Evolutionary conservation across 2,113 vertebrate genomes (phyloP).

Genomic region (Leuciscus idus): DNA sequence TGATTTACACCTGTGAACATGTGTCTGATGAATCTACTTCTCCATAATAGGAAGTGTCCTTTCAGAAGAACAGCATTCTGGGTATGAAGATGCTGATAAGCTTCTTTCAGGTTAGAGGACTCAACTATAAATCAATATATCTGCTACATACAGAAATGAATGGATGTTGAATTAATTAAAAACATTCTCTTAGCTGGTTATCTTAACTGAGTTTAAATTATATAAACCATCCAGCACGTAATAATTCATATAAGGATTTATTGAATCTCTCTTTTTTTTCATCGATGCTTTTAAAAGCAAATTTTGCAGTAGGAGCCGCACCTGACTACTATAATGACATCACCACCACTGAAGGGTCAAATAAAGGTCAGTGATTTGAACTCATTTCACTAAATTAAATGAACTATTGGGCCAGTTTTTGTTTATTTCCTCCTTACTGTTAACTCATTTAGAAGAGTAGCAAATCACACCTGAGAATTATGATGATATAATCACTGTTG

Average conservation of each 20-base stretch:
- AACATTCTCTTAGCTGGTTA: too few species aligned
- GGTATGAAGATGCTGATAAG: too few species aligned
- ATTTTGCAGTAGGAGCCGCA: background rate
- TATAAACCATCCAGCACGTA: background rate
- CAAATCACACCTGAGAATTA: background rate
- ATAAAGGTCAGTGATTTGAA: background rate
- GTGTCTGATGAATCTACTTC: too few species aligned
- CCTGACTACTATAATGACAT: background rate
- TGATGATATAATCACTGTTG: background rate
- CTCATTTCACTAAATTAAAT: background rate
- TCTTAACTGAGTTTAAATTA: background rate
- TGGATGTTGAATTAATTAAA: background rate
- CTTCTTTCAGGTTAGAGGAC: too few species aligned
- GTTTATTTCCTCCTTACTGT: background rate
- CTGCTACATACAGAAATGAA: too few species aligned
- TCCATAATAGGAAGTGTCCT: too few species aligned
- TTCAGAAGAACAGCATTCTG: too few species aligned
- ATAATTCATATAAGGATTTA: background rate
- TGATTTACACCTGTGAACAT: background rate
- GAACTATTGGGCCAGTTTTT: background rate
- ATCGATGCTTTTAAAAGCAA: background rate
- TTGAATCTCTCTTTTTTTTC: too few species aligned
- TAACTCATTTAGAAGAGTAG: background rate
- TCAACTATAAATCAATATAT: too few species aligned
- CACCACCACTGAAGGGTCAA: background rate